Conservation (phyloP, 2,113 vertebrate genomes). For the Pungitius pungitius region DNA sequence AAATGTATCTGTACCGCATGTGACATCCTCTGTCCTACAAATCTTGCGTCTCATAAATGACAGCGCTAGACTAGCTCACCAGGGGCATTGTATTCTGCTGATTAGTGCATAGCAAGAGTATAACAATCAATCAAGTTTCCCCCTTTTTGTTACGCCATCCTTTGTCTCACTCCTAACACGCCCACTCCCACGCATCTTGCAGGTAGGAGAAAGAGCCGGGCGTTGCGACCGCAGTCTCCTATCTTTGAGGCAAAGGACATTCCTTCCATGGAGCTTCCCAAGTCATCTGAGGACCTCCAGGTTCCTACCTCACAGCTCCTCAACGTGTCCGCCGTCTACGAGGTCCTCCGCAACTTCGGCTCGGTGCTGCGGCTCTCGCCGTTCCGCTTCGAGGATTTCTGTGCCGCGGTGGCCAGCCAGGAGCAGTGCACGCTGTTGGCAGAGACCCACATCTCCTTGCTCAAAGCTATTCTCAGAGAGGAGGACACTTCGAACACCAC, state of each 20-base stretch:
- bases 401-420: constrained; percentile 92
- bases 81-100: neutral
- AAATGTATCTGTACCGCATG: neutral
- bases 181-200: neutral
- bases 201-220: constrained; percentile 89
- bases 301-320: constrained; percentile 93
- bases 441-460: constrained; percentile 93
- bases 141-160: neutral
- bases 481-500: constrained; percentile 99
- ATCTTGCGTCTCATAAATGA: neutral
- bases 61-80: neutral
- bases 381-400: constrained; percentile 99
- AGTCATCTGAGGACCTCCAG: constrained; percentile 97
- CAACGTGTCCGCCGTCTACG: constrained; percentile 93
- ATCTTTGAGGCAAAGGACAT: constrained; percentile 95
- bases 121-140: neutral
- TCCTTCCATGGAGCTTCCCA: constrained; percentile 92
- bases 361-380: constrained; percentile 94
- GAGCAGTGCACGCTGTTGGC: constrained; percentile 98
- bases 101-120: neutral
- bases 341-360: constrained; percentile 97
- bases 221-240: constrained; percentile 88
- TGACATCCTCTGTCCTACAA: neutral
- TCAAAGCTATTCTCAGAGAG: constrained; percentile 97
- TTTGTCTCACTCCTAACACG: constrained; percentile 4